These are phyloP conservation scores for Amazona guildingii DNA, from an alignment of 2,113 vertebrate genomes.

Conservation along the genomic window DNA sequence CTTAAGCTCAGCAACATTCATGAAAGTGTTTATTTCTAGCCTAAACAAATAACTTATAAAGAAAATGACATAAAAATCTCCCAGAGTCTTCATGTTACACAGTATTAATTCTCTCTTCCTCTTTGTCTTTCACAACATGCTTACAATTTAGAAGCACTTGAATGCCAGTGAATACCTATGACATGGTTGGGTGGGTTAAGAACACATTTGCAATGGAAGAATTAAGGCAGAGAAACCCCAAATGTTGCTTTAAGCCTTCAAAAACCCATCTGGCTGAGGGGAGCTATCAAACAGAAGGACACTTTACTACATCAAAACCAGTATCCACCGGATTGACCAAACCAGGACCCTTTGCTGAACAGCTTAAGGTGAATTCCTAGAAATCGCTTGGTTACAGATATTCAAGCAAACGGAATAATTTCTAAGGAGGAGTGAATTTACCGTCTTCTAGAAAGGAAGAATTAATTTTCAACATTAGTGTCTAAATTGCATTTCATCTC, in stretches of 20 bases:
- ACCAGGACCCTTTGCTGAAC: background rate
- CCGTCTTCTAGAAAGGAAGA: background rate
- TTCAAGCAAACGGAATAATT: background rate
- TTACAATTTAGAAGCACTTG: background rate
- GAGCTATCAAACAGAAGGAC: background rate
- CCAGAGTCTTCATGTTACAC: background rate
- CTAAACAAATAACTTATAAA: background rate
- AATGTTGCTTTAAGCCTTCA: background rate
- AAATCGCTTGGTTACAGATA: background rate
- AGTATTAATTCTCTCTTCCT: background rate
- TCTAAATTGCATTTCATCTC: conserved; percentile 27
- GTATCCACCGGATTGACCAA: background rate
- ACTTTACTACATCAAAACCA: background rate
- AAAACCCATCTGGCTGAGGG: background rate
- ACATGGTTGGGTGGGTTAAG: background rate
- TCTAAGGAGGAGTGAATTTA: background rate
- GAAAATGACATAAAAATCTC: background rate
- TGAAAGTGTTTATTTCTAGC: background rate
- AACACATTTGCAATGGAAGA: background rate
- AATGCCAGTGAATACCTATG: background rate
- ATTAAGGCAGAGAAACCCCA: background rate
- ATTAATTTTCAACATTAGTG: conserved; percentile 1
- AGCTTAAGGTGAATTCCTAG: background rate
- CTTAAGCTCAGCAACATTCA: background rate
- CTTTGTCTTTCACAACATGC: background rate